Percentiles rank a stretch among this genome's conserved stretches.
phyloP scores from a whole-genome alignment of 2,888 invertebrate genomes.

The Nudaria mundana region DNA sequence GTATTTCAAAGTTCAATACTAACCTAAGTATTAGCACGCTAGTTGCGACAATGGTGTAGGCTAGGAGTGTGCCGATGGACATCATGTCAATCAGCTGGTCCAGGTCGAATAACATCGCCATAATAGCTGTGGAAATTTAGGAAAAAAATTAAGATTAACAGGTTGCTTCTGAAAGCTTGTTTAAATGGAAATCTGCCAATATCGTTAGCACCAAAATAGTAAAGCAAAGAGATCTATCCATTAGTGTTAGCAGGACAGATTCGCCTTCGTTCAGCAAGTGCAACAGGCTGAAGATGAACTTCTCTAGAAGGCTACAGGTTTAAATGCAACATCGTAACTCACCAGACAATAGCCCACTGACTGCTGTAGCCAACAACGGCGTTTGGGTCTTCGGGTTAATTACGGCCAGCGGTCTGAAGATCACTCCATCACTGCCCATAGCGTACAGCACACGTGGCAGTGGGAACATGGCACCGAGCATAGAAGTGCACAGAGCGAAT shows the following conservation, averaged over 20 bases:
- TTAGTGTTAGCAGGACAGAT: too few species aligned
- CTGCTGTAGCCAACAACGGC: conserved; percentile 87
- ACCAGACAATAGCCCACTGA: conserved; percentile 90
- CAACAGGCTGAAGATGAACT: too few species aligned
- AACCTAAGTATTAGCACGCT: conserved; percentile 93
- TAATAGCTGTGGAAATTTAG: conserved; percentile 79
- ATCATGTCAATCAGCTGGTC: conserved; percentile 97
- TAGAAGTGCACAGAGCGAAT: conserved; percentile 93
- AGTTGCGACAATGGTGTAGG: conserved; percentile 95
- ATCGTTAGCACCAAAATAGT: too few species aligned
- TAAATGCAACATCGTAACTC: conserved; percentile 25
- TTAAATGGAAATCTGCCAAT: too few species aligned
- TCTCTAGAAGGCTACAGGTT: too few species aligned
- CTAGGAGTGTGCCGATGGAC: conserved; percentile 95
- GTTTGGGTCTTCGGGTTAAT: conserved; percentile 89
- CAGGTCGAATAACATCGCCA: conserved; percentile 94
- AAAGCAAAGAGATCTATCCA: too few species aligned
- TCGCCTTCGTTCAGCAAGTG: too few species aligned
- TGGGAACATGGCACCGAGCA: conserved; percentile 94
- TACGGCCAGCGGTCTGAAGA: conserved; percentile 86
- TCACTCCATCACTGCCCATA: conserved; percentile 93
- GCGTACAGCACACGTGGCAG: conserved; percentile 93
- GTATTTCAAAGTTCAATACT: not conserved
- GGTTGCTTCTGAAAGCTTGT: too few species aligned
- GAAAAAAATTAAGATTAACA: too few species aligned